Conservation (phyloP, 2,888 invertebrate species). For the Stegana nigrithorax region DNA sequence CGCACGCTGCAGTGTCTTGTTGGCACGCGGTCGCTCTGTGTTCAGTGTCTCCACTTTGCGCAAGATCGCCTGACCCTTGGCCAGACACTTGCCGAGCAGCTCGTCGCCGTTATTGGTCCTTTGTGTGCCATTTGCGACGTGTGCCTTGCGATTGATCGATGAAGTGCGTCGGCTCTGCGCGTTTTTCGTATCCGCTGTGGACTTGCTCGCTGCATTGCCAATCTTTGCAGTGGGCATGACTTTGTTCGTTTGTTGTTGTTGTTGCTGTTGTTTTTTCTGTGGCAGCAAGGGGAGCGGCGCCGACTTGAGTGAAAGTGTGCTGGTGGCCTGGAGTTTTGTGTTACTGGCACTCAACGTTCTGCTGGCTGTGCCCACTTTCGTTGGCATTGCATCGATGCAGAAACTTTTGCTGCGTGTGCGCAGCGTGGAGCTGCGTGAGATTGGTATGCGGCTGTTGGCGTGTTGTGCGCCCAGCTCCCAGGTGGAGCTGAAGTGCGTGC, state of each 20-base stretch:
- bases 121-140: neutral
- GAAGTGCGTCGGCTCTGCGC: constrained; percentile 4
- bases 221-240: neutral
- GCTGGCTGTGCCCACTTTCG: neutral
- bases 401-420: constrained; percentile 61
- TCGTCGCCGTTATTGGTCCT: constrained; percentile 51
- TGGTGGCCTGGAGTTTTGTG: too few species aligned
- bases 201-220: too few species aligned
- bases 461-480: constrained; percentile 65
- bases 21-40: constrained; percentile 23
- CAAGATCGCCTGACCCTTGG: constrained; percentile 66
- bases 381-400: constrained; percentile 39
- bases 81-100: constrained; percentile 65
- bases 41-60: constrained; percentile 64
- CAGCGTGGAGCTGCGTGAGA: constrained; percentile 62
- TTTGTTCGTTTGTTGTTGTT: neutral
- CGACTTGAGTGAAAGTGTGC: too few species aligned
- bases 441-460: constrained; percentile 75
- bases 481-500: constrained; percentile 58
- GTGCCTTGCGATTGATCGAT: constrained; percentile 19
- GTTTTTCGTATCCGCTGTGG: too few species aligned
- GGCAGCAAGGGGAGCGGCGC: too few species aligned
- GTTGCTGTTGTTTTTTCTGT: neutral
- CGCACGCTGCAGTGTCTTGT: constrained; percentile 21
- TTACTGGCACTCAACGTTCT: neutral